Base-by-base conservation (phyloP, 2,888 invertebrate species). In the Acanthosepion lycidas region DNA sequence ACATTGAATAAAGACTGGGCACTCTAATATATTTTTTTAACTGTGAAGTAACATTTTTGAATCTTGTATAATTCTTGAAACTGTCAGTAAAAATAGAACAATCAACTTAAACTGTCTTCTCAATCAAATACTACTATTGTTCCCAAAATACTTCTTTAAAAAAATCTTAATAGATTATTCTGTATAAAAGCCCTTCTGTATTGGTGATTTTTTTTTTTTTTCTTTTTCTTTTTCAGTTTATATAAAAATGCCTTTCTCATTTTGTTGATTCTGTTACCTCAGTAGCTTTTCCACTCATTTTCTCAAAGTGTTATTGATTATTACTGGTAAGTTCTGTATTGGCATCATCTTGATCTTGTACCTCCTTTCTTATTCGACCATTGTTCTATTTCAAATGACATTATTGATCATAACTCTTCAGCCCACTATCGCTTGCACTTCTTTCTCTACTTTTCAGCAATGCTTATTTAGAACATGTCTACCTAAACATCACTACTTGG, bases 371-470 rank as follows among this genome's bases (percentile, higher is more conserved):
- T 5, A 20, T 23, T 59, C 23, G 23, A 3, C 59, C 20, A 15
- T 33, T 33, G n/a, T 33, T 78, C 78, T 78, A n/a, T 12, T 33
- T 78, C n/a, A 4, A 78, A n/a, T 78, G n/a, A n/a, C 78, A 78
- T 78, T 78, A 78, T 78, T 78, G 78, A 78, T 33, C 78, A n/a
- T 78, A 78, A 78, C 78, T 78, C 78, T 78, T 78, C 78, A 78
- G n/a, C n/a, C 78, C n/a, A 78, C n/a, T 12, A 15, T 78, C 33
- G 15, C 12, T 78, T 23, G 59, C n/a, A 33, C 33, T 78, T 78
- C 33, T n/a, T 33, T 78, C 12, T 15, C n/a, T n/a, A 33, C 78
- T n/a, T 5, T 78, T 78, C 5, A 78, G 15, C 15, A 78, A 23
- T 78, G 78, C 78, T 78, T 78, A 78, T 78, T 78, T 78, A 78